Evolutionary conservation across 2,888 invertebrate genomes (phyloP).

Genomic region (Phania funesta): DNA sequence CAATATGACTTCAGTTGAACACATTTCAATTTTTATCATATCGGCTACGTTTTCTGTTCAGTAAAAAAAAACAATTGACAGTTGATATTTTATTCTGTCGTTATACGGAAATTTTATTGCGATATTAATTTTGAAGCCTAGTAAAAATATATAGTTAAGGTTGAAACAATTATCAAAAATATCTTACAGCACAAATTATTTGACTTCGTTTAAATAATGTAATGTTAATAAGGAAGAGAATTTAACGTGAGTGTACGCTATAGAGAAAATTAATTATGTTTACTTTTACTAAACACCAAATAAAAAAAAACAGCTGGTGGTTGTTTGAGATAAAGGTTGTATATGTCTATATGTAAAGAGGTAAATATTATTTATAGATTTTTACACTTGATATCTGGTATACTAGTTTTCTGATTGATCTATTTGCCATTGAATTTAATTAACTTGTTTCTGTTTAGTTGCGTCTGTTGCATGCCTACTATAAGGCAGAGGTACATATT

Average conservation of each 20-base stretch:
- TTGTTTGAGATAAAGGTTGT: neutral
- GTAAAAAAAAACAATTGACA: constrained; percentile 31
- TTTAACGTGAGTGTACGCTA: no score
- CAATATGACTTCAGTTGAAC: no score
- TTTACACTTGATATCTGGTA: neutral
- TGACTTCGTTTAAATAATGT: neutral
- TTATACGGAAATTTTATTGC: constrained; percentile 6
- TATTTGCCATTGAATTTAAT: neutral
- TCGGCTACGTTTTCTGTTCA: neutral
- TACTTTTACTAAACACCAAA: constrained; percentile 14
- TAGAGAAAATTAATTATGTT: neutral
- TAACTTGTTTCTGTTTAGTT: no score
- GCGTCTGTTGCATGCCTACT: no score
- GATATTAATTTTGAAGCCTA: neutral
- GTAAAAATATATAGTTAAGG: neutral
- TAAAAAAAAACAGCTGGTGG: constrained; percentile 38
- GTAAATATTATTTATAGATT: constrained; percentile 17
- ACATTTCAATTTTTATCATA: no score
- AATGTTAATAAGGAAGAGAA: no score
- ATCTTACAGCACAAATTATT: neutral
- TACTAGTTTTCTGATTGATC: neutral
- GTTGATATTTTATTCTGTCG: constrained; percentile 25
- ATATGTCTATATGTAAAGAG: neutral
- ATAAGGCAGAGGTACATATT: no score
- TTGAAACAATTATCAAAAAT: neutral